These are phyloP conservation scores for Melieria picta DNA, from an alignment of 2,888 invertebrate species.

Conservation along the genomic window DNA sequence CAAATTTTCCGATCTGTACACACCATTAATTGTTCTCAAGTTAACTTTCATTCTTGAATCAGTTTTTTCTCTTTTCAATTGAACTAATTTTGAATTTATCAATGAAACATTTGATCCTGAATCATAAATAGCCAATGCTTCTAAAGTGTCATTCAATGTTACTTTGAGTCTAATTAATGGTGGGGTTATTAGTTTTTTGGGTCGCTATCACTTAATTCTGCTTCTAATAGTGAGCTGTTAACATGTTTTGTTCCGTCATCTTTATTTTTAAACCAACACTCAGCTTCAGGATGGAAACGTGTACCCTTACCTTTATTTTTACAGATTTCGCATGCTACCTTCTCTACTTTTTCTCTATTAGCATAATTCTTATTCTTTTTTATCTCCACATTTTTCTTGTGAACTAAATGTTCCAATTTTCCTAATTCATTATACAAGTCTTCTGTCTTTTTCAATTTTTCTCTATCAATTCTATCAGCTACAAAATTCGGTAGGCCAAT, in stretches of 20 bases:
- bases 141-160: slow-evolving; percentile 30
- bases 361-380: slow-evolving; percentile 24
- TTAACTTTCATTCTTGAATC: slow-evolving; percentile 5
- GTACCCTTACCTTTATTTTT: slow-evolving; percentile 35
- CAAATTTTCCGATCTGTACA: slow-evolving; percentile 37
- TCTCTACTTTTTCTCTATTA: slow-evolving; percentile 26
- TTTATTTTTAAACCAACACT: slow-evolving; percentile 32
- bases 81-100: slow-evolving; percentile 34
- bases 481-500: slow-evolving; percentile 48
- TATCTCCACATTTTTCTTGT: slow-evolving; percentile 19
- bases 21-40: slow-evolving; percentile 41
- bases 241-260: slow-evolving; percentile 27
- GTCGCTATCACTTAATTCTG: slow-evolving; percentile 24
- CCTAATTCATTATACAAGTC: slow-evolving; percentile 44
- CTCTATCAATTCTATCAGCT: slow-evolving; percentile 49
- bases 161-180: slow-evolving; percentile 40
- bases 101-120: slow-evolving; percentile 34
- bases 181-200: slow-evolving; percentile 39
- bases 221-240: slow-evolving; percentile 21
- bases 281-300: slow-evolving; percentile 34
- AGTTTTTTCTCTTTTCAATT: not conserved
- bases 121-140: slow-evolving; percentile 37
- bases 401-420: slow-evolving; percentile 49
- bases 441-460: slow-evolving; percentile 47
- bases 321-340: slow-evolving; percentile 39